Evolutionary conservation across 2,113 vertebrate species (phyloP).

Genomic region (cat (Felis catus)): DNA sequence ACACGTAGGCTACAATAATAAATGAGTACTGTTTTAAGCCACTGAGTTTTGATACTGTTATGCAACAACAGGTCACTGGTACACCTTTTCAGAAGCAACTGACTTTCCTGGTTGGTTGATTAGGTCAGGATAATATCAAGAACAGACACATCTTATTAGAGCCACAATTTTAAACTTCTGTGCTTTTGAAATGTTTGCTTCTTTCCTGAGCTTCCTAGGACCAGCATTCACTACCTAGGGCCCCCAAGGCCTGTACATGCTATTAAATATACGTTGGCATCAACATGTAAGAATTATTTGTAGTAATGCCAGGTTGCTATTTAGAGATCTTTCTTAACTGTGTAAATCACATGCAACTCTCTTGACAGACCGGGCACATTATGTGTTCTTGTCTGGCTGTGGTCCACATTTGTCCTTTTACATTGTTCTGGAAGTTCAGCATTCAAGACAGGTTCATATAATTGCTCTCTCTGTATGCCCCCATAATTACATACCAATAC

Average conservation of each 20-base stretch:
- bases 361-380: background rate
- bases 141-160: slow-evolving; percentile 23
- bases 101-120: background rate
- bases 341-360: background rate
- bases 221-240: background rate
- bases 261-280: background rate
- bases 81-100: background rate
- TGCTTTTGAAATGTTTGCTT: background rate
- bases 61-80: background rate
- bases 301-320: background rate
- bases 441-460: slow-evolving; percentile 42
- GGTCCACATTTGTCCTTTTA: background rate
- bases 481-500: slow-evolving; percentile 71
- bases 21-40: background rate
- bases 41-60: background rate
- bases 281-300: background rate
- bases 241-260: background rate
- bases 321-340: background rate
- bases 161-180: background rate
- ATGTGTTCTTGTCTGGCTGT: background rate
- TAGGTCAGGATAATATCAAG: background rate
- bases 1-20: background rate
- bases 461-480: slow-evolving; percentile 58
- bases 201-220: background rate
- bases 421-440: slow-evolving; percentile 52